Percentiles rank a stretch among this genome's conserved stretches.
These are phyloP conservation scores for Chloropsis cyanopogon DNA, from an alignment of 2,113 vertebrate genomes.

Conservation along the genomic window DNA sequence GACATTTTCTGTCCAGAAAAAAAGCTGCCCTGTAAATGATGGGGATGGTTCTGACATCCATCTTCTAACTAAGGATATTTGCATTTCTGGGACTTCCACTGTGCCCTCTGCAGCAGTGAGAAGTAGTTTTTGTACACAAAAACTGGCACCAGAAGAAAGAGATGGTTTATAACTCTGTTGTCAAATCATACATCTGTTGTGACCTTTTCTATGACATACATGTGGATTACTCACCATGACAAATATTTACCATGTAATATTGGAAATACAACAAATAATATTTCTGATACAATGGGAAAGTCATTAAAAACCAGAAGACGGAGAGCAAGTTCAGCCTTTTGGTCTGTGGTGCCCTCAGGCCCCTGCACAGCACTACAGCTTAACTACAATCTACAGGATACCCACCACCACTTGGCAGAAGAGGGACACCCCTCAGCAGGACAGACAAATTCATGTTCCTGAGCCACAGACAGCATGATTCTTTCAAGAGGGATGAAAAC, in stretches of 20 bases:
- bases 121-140: neutral
- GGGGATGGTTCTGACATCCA: neutral
- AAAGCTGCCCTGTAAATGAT: neutral
- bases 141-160: neutral
- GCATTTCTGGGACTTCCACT: neutral
- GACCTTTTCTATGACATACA: neutral
- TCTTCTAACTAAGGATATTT: neutral
- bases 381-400: neutral
- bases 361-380: neutral
- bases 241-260: neutral
- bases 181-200: neutral
- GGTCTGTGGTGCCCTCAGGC: neutral
- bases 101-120: neutral
- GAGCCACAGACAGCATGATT: rapidly evolving
- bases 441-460: neutral
- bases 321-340: neutral
- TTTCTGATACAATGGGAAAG: neutral
- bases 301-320: neutral
- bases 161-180: neutral
- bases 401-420: neutral
- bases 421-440: neutral
- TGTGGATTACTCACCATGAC: neutral
- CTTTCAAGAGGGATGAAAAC: neutral
- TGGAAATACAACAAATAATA: neutral
- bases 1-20: neutral